phyloP scores from a whole-genome alignment of 1,140 invertebrate genomes.

The Solenopsis invicta region DNA sequence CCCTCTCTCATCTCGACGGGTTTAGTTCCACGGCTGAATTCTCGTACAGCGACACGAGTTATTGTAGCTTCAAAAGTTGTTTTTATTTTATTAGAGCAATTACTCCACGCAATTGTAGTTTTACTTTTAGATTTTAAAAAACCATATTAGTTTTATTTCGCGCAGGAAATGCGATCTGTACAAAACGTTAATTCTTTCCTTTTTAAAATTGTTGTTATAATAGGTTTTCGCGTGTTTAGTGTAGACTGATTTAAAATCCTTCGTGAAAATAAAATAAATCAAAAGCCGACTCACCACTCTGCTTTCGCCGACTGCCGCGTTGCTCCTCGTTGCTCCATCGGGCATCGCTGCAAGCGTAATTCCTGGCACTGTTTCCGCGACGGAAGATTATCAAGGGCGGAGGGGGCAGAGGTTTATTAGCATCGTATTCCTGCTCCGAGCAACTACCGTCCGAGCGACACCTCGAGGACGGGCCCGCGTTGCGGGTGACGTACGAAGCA shows the following conservation, averaged over 20 bases:
- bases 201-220: neutral
- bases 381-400: slow-evolving; percentile 68
- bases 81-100: neutral
- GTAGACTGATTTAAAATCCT: neutral
- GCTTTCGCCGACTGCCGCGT: slow-evolving; percentile 87
- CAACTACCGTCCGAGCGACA: neutral
- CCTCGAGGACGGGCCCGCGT: neutral
- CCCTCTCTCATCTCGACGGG: neutral
- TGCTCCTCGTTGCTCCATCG: slow-evolving; percentile 86
- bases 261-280: slow-evolving; percentile 24
- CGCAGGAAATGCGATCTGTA: neutral
- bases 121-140: neutral
- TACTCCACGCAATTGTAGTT: neutral
- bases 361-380: slow-evolving; percentile 7
- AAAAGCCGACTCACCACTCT: slow-evolving; percentile 81
- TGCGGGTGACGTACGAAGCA: slow-evolving; percentile 58
- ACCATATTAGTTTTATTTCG: neutral
- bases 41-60: neutral
- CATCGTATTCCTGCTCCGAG: slow-evolving; percentile 78
- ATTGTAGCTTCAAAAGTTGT: neutral
- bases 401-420: slow-evolving; percentile 82
- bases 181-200: neutral
- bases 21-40: neutral
- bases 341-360: slow-evolving; percentile 42
- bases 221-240: neutral